Evolutionary conservation across 2,113 vertebrate species (phyloP), one percentile per base, ranked within the genome.

Genomic region (Eptesicus fuscus): DNA sequence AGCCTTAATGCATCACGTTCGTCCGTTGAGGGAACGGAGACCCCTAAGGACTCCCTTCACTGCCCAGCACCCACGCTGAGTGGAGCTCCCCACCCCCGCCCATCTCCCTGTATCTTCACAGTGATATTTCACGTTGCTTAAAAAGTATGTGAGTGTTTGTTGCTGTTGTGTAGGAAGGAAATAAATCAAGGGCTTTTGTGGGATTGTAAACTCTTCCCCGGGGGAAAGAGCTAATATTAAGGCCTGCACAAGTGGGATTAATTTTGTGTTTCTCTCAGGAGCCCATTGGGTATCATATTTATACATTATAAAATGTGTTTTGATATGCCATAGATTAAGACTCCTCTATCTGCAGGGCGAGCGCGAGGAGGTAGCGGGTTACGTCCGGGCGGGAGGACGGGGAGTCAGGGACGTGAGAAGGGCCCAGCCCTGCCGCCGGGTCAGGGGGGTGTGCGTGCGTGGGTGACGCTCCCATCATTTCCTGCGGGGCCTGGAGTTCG

Each of bases 201-300:
- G 98, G 98, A 98, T 98, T 98, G 98, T 97, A 98, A 98, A 98
- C 97, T 96, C 94, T 97, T 98, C 98, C 98, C 98, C 98, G 90
- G 98, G 98, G 98, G 97, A 96, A 98, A 97, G 95, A 98, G 96
- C 98, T 98, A 97, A 98, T 98, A 98, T 98, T 98, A 98, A 98
- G 98, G 92, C 98, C 97, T 98, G 98, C 96, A 98, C 98, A 98
- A 98, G 98, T 98, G 98, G 98, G 98, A 98, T 98, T 98, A 98
- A 98, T 98, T 98, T 98, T 96, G 93, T 97, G 37, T 97, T 97
- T 98, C 98, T 98, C 98, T 98, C 96, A 97, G 96, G 93, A 98
- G 97, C 97, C 97, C 93, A 67, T 92, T 97, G 97, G 98, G 98
- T 98, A 98, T 98, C 98, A 95, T 98, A 97, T 98, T 98, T 98